Percentiles rank a stretch among this genome's conserved stretches.
These are phyloP conservation scores for Alcis repandata DNA, from an alignment of 2,888 invertebrate genomes.

Conservation along the genomic window DNA sequence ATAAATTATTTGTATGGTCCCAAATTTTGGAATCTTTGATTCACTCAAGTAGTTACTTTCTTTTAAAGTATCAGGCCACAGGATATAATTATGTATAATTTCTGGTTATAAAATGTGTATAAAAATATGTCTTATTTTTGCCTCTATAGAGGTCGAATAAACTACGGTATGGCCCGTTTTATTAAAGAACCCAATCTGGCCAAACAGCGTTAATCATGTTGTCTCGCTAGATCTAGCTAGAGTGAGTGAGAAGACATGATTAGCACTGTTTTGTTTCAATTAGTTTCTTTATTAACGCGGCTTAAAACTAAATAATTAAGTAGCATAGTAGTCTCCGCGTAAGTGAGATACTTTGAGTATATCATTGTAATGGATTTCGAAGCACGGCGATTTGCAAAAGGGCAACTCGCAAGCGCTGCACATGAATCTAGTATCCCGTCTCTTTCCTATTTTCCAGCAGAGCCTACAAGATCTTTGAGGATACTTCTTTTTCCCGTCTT, in stretches of 20 bases:
- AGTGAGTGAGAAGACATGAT: too few species aligned
- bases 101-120: constrained; percentile 45
- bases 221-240: too few species aligned
- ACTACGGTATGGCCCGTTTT: constrained; percentile 28
- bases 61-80: constrained; percentile 46
- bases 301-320: constrained; percentile 60
- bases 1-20: constrained; percentile 58
- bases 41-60: constrained; percentile 49
- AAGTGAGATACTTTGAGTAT: constrained; percentile 78
- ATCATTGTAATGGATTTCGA: constrained; percentile 82
- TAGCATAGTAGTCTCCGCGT: constrained; percentile 80
- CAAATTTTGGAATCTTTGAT: constrained; percentile 66
- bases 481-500: constrained; percentile 85
- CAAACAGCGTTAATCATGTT: too few species aligned
- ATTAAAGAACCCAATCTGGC: too few species aligned
- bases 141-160: constrained; percentile 55
- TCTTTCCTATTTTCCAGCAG: constrained; percentile 82
- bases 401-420: constrained; percentile 82
- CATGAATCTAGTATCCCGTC: constrained; percentile 84
- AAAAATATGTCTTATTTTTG: constrained; percentile 52
- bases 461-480: constrained; percentile 83
- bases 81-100: constrained; percentile 23
- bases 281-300: too few species aligned
- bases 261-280: too few species aligned
- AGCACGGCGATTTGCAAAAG: constrained; percentile 83